Conservation (phyloP, 2,888 invertebrate species). For the Caenorhabditis plicata region DNA sequence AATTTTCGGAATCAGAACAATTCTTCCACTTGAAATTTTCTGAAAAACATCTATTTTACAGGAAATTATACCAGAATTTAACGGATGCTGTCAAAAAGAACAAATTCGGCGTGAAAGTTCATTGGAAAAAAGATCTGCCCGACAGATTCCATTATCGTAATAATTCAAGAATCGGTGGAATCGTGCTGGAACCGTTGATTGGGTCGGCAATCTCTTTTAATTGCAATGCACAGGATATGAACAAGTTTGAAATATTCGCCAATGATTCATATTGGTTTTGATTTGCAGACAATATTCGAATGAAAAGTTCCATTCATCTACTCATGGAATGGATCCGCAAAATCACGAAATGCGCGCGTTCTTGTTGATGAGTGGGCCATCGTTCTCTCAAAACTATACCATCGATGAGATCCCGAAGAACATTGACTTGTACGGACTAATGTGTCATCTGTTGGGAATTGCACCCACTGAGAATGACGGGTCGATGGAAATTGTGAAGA, state of each 20-base stretch:
- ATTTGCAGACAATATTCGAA: slow-evolving; percentile 19
- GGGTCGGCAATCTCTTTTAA: slow-evolving; percentile 44
- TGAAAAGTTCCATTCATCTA: slow-evolving; percentile 43
- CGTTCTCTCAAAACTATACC: slow-evolving; percentile 69
- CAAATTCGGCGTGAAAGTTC: slow-evolving; percentile 34
- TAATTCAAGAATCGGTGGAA: slow-evolving; percentile 68
- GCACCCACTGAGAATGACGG: slow-evolving; percentile 68
- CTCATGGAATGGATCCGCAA: slow-evolving; percentile 44
- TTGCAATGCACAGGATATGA: slow-evolving; percentile 30
- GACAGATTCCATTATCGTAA: slow-evolving; percentile 73
- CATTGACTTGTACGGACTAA: slow-evolving; percentile 74
- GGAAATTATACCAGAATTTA: slow-evolving; percentile 31
- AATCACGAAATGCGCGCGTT: slow-evolving; percentile 46
- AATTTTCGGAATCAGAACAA: background rate
- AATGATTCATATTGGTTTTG: background rate
- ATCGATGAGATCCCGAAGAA: slow-evolving; percentile 71
- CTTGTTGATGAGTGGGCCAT: slow-evolving; percentile 68
- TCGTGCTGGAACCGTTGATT: slow-evolving; percentile 69
- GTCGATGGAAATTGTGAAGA: slow-evolving; percentile 31
- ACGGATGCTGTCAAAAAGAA: slow-evolving; percentile 34
- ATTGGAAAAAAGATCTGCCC: slow-evolving; percentile 68
- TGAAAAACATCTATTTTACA: too few species aligned
- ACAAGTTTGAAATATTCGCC: slow-evolving; percentile 9
- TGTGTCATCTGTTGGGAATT: slow-evolving; percentile 72
- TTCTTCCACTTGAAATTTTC: slow-evolving; percentile 3